Percentiles rank a stretch among this genome's conserved stretches.
These are phyloP conservation scores for Cyanoliseus patagonus DNA, from an alignment of 2,113 vertebrate species.

Conservation along the genomic window DNA sequence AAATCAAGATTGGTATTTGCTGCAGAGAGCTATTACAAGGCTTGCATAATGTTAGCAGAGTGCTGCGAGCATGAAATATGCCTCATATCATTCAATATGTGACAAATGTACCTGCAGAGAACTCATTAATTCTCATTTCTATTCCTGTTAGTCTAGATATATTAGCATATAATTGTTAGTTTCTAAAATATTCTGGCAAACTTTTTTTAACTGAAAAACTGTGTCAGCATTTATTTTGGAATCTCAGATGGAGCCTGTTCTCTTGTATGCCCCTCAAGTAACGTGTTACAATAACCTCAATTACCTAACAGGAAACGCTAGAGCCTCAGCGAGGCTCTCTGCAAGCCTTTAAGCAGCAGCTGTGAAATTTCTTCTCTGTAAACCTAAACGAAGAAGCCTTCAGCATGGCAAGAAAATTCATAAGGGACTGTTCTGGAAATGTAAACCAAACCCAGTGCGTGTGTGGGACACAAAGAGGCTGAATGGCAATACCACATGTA, in stretches of 20 bases:
- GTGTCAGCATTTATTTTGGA: conserved; percentile 62
- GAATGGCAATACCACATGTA: neutral
- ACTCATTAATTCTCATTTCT: conserved; percentile 59
- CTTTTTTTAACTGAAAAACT: conserved; percentile 57
- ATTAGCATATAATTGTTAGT: conserved; percentile 59
- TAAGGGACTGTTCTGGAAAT: neutral
- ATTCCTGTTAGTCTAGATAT: conserved; percentile 65
- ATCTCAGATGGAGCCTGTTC: neutral
- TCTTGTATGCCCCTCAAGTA: conserved; percentile 37
- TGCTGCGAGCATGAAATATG: neutral
- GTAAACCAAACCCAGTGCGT: neutral
- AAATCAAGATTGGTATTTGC: neutral
- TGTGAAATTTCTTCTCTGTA: neutral
- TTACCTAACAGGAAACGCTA: neutral
- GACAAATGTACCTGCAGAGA: conserved; percentile 48
- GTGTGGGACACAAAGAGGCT: neutral
- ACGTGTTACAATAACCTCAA: conserved; percentile 38
- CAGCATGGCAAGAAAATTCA: neutral
- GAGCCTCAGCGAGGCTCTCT: neutral
- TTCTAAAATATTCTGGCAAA: conserved; percentile 61
- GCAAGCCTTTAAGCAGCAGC: neutral
- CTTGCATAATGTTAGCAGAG: conserved; percentile 17
- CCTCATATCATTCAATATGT: neutral
- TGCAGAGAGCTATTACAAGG: neutral
- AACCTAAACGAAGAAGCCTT: neutral